phyloP scores from a whole-genome alignment of 2,113 vertebrate species.

The Phaethornis superciliosus region DNA sequence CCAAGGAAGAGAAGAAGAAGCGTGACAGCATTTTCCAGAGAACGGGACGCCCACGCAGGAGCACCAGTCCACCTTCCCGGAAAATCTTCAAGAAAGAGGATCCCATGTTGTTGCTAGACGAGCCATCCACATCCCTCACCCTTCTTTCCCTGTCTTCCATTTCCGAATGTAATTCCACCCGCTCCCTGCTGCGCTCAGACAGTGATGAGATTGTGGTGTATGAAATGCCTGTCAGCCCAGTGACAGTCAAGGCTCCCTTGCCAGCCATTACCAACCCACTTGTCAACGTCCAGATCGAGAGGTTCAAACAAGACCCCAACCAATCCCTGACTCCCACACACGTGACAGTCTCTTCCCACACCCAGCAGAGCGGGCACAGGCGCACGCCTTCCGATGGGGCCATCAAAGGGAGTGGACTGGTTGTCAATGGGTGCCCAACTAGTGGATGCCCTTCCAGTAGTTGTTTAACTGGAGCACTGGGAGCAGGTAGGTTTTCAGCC shows the following conservation, averaged over 20 bases:
- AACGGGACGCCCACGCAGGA: constrained; percentile 81
- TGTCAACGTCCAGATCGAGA: constrained; percentile 91
- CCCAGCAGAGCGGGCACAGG: constrained; percentile 77
- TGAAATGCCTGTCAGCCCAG: constrained; percentile 80
- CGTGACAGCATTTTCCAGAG: constrained; percentile 92
- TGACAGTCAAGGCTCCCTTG: constrained; percentile 71
- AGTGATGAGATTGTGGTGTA: constrained; percentile 90
- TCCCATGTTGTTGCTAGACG: constrained; percentile 75
- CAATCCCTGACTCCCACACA: constrained; percentile 97
- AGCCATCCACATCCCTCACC: constrained; percentile 84
- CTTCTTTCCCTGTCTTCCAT: constrained; percentile 92
- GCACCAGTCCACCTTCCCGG: constrained; percentile 87
- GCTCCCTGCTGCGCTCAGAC: constrained; percentile 91
- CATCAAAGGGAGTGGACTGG: constrained; percentile 80
- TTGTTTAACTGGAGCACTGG: constrained; percentile 73
- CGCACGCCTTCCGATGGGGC: constrained; percentile 96
- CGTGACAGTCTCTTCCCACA: constrained; percentile 80
- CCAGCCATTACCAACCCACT: constrained; percentile 84
- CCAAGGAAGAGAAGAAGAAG: constrained; percentile 83
- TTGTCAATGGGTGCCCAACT: constrained; percentile 71
- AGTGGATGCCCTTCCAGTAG: constrained; percentile 77
- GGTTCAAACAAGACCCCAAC: constrained; percentile 91
- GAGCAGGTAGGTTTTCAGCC: constrained; percentile 71
- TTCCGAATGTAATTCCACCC: constrained; percentile 95
- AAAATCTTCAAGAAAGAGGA: constrained; percentile 92